These are phyloP conservation scores for Oligia latruncula DNA, from an alignment of 2,888 invertebrate genomes.

Conservation along the genomic window DNA sequence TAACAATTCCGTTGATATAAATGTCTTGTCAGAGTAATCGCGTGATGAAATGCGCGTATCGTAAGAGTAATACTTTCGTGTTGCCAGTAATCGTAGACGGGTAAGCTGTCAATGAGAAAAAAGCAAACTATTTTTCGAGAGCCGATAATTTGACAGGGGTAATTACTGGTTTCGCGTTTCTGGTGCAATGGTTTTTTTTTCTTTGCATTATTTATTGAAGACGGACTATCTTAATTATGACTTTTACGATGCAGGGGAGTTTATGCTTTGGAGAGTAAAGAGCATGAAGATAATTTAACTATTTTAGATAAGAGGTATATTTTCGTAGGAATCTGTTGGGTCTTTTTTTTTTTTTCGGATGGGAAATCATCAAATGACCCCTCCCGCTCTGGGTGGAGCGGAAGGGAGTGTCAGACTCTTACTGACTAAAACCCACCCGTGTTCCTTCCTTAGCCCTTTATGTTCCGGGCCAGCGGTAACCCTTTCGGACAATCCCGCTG, in stretches of 20 bases:
- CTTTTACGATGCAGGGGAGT: constrained; percentile 18
- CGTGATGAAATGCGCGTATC: constrained; percentile 61
- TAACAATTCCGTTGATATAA: constrained; percentile 43
- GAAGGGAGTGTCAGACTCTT: no score
- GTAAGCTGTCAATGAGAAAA: constrained; percentile 74
- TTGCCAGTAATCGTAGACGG: constrained; percentile 66
- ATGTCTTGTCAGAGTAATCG: constrained; percentile 49
- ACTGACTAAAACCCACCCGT: no score
- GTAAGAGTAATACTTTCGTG: constrained; percentile 49
- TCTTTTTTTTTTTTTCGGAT: no score
- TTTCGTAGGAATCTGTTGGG: not conserved
- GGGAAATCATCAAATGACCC: no score
- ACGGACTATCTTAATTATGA: constrained; percentile 19
- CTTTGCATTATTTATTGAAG: constrained; percentile 41
- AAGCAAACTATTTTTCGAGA: constrained; percentile 72
- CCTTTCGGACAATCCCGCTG: no score
- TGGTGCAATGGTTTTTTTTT: constrained; percentile 38
- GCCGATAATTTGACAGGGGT: constrained; percentile 63
- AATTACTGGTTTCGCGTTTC: constrained; percentile 65
- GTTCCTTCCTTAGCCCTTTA: no score
- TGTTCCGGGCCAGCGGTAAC: no score
- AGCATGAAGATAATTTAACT: constrained; percentile 7
- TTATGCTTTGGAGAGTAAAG: not conserved
- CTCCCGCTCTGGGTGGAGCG: no score
- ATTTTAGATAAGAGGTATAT: not conserved